Evolutionary conservation across 1,140 invertebrate species (phyloP), one percentile per base, ranked within the genome.

Genomic region (Drosophila nannoptera): DNA sequence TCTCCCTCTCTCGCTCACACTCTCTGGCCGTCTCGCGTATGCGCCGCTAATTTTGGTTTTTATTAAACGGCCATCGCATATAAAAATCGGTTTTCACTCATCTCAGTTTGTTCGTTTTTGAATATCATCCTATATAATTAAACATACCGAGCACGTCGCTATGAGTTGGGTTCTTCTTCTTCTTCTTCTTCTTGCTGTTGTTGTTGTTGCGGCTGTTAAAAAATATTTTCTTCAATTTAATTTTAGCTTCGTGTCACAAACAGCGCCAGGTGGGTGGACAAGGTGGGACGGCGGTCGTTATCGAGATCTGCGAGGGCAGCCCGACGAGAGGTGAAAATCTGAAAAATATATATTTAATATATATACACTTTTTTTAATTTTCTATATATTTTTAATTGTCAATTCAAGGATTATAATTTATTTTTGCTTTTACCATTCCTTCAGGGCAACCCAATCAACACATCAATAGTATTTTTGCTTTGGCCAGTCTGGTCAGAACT

Each of bases 41-140:
- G 78, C 80, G 78, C 78, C 78, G 78, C 78, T 83, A 83, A 83
- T 83, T 84, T 83, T 49, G 68, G 65, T 61, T 76, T 78, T 78
- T 82, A 75, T 83, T 83, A 82, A 82, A 83, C 78, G 78, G 56
- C 56, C 75, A 78, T 78, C 72, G 64, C 67, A 78, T 82, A 77
- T 82, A 70, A 75, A 75, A 82, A 75, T 78, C 73, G 73, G 73
- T 81, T 81, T 68, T 64, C 61, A 82, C 75, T 83, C 63, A 83
- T 70, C 75, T 78, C 62, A 59, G 62, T 68, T 40, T 55, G 31
- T 60, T 62, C 31, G 32, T 72, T 82, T 84, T 73, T 83, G 78
- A 83, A 83, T 83, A 83, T 83, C 78, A 83, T 83, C 62, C 69
- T 73, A 80, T 75, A 83, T 83, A 83, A 83, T 83, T 83, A 83